A percentile compares a stretch with the other conserved stretches of the same genome.
phyloP scores from a whole-genome alignment of 2,888 invertebrate genomes.

The Scaptomyza tumidula region DNA sequence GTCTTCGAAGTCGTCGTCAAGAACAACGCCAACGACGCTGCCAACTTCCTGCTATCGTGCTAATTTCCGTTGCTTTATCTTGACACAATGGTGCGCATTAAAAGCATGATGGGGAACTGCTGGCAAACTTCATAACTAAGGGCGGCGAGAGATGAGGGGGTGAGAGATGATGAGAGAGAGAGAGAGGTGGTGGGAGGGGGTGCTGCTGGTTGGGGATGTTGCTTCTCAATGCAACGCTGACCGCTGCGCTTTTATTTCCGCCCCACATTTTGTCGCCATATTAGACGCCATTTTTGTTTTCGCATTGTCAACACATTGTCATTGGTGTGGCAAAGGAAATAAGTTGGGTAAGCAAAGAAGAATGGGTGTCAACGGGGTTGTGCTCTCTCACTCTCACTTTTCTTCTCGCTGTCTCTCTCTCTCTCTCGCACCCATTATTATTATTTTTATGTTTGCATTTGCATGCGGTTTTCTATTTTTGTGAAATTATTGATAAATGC shows the following conservation, averaged over 20 bases:
- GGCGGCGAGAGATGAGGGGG: constrained; percentile 28
- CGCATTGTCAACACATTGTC: constrained; percentile 72
- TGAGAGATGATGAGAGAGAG: not conserved
- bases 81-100: constrained; percentile 84
- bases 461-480: constrained; percentile 43
- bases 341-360: not conserved
- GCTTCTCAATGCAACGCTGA: constrained; percentile 64
- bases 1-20: constrained; percentile 40
- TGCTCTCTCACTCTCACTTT: not conserved
- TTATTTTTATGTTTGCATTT: constrained; percentile 35
- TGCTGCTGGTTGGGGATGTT: constrained; percentile 1
- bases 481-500: constrained; percentile 74
- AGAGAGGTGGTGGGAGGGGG: not conserved
- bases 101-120: constrained; percentile 66
- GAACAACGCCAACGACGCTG: constrained; percentile 77
- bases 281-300: constrained; percentile 76
- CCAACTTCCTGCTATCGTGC: constrained; percentile 84
- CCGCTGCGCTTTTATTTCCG: constrained; percentile 79
- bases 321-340: constrained; percentile 38
- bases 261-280: constrained; percentile 58
- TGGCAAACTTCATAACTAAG: constrained; percentile 66
- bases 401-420: not conserved
- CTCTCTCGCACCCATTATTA: not conserved
- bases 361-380: constrained; percentile 14
- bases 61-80: constrained; percentile 84